These are phyloP conservation scores for Epizoanthus illoricatus DNA, from an alignment of 92 coral and sea anemone species.

Conservation along the genomic window DNA sequence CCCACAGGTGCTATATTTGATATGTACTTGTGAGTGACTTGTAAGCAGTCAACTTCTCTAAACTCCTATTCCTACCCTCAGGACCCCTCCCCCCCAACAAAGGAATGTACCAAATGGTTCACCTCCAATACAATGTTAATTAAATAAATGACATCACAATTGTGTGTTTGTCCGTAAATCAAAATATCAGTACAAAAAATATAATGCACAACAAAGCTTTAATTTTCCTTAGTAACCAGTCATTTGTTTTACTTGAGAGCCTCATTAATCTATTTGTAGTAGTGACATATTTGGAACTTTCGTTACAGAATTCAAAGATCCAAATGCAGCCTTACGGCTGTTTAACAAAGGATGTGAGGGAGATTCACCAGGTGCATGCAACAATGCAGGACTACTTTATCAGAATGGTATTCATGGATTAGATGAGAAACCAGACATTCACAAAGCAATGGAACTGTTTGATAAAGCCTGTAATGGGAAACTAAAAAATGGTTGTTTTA, in stretches of 20 bases:
- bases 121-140: too few species aligned
- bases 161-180: too few species aligned
- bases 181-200: too few species aligned
- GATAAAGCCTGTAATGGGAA: conserved; percentile 75
- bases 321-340: conserved; percentile 83
- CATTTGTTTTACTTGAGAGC: too few species aligned
- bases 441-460: conserved; percentile 80
- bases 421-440: conserved; percentile 68
- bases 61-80: too few species aligned
- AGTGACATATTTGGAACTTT: background rate
- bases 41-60: too few species aligned
- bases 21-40: too few species aligned
- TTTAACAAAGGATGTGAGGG: conserved; percentile 80
- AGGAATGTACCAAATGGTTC: too few species aligned
- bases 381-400: conserved; percentile 92
- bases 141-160: too few species aligned
- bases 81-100: too few species aligned
- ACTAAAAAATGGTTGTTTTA: conserved; percentile 90
- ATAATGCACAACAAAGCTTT: background rate
- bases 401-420: conserved; percentile 89
- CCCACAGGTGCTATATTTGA: too few species aligned
- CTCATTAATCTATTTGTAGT: background rate
- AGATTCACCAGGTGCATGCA: conserved; percentile 85
- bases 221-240: too few species aligned
- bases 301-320: conserved; percentile 75